Conservation (phyloP, 2,113 vertebrate species). For the Myotis davidii region DNA sequence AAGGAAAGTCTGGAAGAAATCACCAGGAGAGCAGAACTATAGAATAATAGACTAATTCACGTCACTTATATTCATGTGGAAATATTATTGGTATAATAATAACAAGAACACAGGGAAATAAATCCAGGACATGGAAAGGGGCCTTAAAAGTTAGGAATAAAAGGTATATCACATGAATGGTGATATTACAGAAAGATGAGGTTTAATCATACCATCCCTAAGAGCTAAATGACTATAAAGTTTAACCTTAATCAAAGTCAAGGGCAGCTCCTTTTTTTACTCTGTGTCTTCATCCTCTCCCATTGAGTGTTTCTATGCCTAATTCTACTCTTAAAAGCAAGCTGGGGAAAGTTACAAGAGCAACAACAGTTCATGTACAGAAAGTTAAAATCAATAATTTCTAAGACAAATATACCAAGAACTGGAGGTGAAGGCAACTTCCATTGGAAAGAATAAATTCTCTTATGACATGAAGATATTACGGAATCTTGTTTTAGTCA, state of each 20-base stretch:
- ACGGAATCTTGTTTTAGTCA: neutral
- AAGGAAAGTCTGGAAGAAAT: conserved; percentile 41
- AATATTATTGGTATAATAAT: neutral
- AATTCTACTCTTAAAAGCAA: conserved; percentile 10
- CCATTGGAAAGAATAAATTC: neutral
- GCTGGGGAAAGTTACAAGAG: neutral
- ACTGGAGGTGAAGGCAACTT: neutral
- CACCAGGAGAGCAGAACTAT: neutral
- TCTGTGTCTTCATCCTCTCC: neutral
- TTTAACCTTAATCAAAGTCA: conserved; percentile 34
- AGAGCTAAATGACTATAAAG: neutral
- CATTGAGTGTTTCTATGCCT: neutral
- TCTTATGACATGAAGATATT: neutral
- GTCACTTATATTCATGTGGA: neutral
- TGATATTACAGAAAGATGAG: neutral
- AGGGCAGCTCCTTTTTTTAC: neutral
- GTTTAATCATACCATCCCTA: neutral
- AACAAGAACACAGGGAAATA: neutral
- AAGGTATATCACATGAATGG: neutral
- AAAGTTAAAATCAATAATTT: conserved; percentile 47
- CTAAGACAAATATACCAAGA: conserved; percentile 6
- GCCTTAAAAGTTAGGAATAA: neutral
- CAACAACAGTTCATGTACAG: neutral
- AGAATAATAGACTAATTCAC: neutral
- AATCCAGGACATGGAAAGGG: neutral